Evolutionary conservation across 2,797 vertebrate genomes (phyloP).

Genomic region (Varecia variegata): DNA sequence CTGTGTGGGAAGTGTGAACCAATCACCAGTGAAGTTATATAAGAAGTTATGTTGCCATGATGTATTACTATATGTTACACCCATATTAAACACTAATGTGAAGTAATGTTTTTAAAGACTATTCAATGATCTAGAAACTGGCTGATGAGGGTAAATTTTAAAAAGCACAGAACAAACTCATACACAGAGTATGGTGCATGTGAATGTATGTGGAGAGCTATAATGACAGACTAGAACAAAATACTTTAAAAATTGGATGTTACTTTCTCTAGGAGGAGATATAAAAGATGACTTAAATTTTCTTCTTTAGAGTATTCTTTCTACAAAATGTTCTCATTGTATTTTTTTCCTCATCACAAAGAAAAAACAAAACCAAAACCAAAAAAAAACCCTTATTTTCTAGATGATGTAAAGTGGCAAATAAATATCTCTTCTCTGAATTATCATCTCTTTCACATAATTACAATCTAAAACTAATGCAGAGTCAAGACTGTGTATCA

Average conservation of each 20-base stretch:
- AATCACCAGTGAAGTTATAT: not conserved
- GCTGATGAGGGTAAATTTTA: not conserved
- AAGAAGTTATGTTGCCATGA: not conserved
- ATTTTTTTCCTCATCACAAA: not conserved
- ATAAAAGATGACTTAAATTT: not conserved
- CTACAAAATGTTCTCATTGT: not conserved
- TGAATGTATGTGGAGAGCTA: not conserved
- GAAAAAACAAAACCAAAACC: not conserved
- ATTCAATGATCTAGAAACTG: not conserved
- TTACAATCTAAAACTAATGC: not conserved
- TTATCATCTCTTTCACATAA: not conserved
- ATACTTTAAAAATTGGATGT: not conserved
- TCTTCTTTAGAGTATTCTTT: not conserved
- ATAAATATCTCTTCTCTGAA: not conserved
- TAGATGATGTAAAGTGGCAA: not conserved
- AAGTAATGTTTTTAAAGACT: not conserved
- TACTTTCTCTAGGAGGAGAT: not conserved
- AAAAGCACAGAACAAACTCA: not conserved
- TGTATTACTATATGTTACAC: not conserved
- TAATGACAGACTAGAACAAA: not conserved
- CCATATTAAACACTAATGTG: not conserved
- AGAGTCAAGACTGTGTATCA: not conserved
- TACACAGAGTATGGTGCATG: not conserved
- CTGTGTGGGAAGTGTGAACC: not conserved
- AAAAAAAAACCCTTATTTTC: not conserved